Evolutionary conservation across 2,888 invertebrate genomes (phyloP), one percentile per base, ranked within the genome.

Genomic region (Hydropsyche betteni): DNA sequence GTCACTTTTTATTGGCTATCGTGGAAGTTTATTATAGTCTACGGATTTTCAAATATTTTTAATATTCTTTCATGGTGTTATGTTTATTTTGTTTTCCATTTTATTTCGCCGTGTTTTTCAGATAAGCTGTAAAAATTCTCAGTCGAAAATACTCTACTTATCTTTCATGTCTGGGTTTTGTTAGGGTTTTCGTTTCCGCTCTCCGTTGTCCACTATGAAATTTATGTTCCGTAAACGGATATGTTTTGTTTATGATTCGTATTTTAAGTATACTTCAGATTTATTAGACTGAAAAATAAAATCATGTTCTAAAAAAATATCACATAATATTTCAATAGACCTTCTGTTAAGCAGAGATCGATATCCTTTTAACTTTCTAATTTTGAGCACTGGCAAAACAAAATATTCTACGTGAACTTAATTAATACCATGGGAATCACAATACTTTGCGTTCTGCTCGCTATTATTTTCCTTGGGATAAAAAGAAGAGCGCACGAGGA

Each of bases 221-320:
- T 69, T 69, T 44, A 69, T 24, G 69, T n/a, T 38, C 14, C 34
- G n/a, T n/a, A 44, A 44, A 34, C 69, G 69, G 69, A 69, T n/a
- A 69, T 69, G 38, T 69, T 69, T 44, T 34, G 69, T 69, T 69
- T 69, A 44, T 44, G 44, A 44, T 44, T 44, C 44, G 44, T 44
- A 8, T 44, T 44, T 44, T 44, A 44, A 44, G 44, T 44, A 44
- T 4, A 44, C 10, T 1, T 8, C 6, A 44, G 44, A 44, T 0
- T 44, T 44, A 44, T 24, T 24, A 24, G 24, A 24, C 44, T 44
- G 44, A 6, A 44, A 44, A 44, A 44, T 44, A 10, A 44, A 24
- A 24, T 24, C 24, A 2, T 2, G 24, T 24, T 24, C 24, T 24
- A 24, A 24, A 24, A 24, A 44, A 44, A 44, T 44, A 44, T 44